Conservation (phyloP, 2,797 vertebrate genomes). For the Pogonophryne albipinna region DNA sequence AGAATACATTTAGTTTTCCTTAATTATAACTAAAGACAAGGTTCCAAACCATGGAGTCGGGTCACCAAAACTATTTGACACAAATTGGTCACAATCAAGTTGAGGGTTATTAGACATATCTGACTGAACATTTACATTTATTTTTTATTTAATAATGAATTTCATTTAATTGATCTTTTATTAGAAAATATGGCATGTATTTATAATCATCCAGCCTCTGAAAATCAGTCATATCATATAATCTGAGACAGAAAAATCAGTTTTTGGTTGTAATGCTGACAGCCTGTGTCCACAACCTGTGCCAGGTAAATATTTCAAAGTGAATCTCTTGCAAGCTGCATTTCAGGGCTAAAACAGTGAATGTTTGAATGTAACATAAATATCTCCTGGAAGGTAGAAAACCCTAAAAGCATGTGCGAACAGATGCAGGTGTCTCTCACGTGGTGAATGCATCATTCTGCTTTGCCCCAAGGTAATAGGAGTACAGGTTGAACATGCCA, state of each 20-base stretch:
- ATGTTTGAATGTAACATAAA: background rate
- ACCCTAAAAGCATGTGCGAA: background rate
- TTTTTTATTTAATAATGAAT: no score
- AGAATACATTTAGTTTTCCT: no score
- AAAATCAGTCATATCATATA: background rate
- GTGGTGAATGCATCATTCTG: slow-evolving; percentile 98
- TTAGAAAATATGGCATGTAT: background rate
- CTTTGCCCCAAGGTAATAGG: slow-evolving; percentile 96
- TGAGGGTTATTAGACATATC: background rate
- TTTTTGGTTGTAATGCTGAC: background rate
- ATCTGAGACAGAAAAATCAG: background rate
- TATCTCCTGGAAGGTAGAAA: background rate
- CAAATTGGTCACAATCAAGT: background rate
- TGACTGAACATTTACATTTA: no score
- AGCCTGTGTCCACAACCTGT: background rate
- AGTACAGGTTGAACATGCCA: slow-evolving; percentile 99
- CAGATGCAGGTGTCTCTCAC: slow-evolving; percentile 80
- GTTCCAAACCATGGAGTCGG: no score
- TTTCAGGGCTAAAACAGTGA: background rate
- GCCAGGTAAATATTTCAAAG: background rate
- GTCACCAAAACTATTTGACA: no score
- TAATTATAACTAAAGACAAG: no score
- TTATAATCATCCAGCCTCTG: background rate
- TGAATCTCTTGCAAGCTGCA: background rate
- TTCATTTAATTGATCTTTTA: background rate